Evolutionary conservation across 2,888 invertebrate genomes (phyloP).

Genomic region (Noctua comes): DNA sequence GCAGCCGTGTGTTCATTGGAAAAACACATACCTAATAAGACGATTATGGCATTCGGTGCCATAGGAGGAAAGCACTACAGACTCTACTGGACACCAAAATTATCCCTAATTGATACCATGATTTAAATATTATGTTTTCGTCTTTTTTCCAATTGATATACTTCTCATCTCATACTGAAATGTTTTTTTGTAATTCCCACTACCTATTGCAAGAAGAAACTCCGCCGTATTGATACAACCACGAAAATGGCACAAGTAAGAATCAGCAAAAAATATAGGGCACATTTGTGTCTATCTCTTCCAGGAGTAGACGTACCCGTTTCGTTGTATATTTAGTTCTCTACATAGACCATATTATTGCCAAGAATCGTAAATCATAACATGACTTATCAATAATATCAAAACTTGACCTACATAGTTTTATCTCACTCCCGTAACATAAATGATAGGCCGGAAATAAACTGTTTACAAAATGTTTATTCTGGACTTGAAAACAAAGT

Average conservation of each 20-base stretch:
- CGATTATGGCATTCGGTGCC: slow-evolving; percentile 1
- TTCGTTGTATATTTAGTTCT: slow-evolving; percentile 25
- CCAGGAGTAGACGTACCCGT: slow-evolving; percentile 18
- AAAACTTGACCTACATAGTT: slow-evolving; percentile 74
- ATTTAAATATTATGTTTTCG: not conserved
- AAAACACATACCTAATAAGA: slow-evolving; percentile 1
- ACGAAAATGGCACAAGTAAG: not conserved
- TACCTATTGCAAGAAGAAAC: not conserved
- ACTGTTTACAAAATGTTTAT: slow-evolving; percentile 54
- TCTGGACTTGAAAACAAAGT: slow-evolving; percentile 29
- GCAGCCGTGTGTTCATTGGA: too few species aligned
- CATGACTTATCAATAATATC: slow-evolving; percentile 66
- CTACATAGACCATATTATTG: slow-evolving; percentile 33
- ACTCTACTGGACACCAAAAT: not conserved
- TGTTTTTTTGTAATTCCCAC: not conserved
- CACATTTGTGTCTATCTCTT: slow-evolving; percentile 4
- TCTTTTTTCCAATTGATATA: not conserved
- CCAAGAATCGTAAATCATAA: slow-evolving; percentile 57
- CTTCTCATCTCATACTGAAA: not conserved
- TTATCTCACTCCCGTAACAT: slow-evolving; percentile 67
- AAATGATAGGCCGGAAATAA: slow-evolving; percentile 63
- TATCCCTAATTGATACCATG: not conserved
- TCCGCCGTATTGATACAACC: not conserved
- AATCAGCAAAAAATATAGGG: slow-evolving; percentile 1
- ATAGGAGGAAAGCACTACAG: not conserved